Percentiles rank a stretch among this genome's conserved stretches.
Evolutionary conservation across 2,888 invertebrate genomes (phyloP).

Genomic region (Zygogramma bicolorata): DNA sequence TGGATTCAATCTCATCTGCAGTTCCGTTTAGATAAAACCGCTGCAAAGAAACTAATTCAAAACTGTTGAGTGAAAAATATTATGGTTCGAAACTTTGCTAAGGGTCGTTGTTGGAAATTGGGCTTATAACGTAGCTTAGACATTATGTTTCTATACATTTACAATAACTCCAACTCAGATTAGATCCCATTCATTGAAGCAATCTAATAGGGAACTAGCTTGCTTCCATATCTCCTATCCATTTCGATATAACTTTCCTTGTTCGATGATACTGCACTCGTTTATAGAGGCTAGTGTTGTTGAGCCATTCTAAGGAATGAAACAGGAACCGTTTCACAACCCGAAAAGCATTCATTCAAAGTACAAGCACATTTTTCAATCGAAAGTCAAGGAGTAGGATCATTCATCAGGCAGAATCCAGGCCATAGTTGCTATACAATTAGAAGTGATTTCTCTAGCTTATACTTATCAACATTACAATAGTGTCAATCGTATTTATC

Average conservation of each 20-base stretch:
- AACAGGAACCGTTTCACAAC: background rate
- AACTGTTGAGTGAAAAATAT: slow-evolving; percentile 7
- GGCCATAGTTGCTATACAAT: slow-evolving; percentile 51
- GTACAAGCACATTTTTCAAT: background rate
- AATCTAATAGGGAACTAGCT: background rate
- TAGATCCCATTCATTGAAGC: background rate
- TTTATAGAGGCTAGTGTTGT: too few species aligned
- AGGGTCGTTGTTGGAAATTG: slow-evolving; percentile 42
- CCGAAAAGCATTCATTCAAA: background rate
- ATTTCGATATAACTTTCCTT: too few species aligned
- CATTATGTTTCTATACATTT: slow-evolving; percentile 57
- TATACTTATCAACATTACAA: slow-evolving; percentile 51
- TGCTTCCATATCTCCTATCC: background rate
- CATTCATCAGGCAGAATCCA: slow-evolving; percentile 15
- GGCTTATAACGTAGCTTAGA: slow-evolving; percentile 43
- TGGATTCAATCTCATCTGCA: slow-evolving; percentile 2
- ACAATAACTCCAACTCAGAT: slow-evolving; percentile 40
- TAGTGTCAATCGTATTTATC: slow-evolving; percentile 60
- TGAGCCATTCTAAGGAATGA: too few species aligned
- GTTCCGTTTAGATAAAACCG: background rate
- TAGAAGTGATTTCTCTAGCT: slow-evolving; percentile 50
- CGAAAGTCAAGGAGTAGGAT: background rate
- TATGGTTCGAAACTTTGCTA: slow-evolving; percentile 30
- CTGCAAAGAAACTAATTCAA: slow-evolving; percentile 8
- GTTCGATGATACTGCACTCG: background rate